These are phyloP conservation scores for Coenonympha glycerion DNA, from an alignment of 2,888 invertebrate species.

Conservation along the genomic window DNA sequence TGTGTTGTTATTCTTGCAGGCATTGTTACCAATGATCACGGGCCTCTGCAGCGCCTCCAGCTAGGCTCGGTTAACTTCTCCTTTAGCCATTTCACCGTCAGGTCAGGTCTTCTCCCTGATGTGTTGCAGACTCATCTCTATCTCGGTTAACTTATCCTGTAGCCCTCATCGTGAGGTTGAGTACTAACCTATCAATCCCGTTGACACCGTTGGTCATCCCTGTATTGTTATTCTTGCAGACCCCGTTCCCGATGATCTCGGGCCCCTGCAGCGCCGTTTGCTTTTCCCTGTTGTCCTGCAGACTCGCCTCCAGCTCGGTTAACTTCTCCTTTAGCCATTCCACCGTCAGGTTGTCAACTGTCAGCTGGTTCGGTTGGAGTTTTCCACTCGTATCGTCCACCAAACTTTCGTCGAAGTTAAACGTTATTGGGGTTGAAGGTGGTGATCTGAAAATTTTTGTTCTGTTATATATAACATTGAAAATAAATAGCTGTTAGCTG, in stretches of 20 bases:
- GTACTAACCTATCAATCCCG: slow-evolving; percentile 67
- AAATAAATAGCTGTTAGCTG: background rate
- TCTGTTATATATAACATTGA: background rate
- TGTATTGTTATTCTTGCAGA: slow-evolving; percentile 67
- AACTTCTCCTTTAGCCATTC: slow-evolving; percentile 90
- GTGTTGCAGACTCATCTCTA: slow-evolving; percentile 86
- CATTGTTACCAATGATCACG: too few species aligned
- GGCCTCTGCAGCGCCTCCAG: too few species aligned
- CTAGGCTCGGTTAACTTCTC: too few species aligned
- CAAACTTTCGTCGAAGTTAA: slow-evolving; percentile 90
- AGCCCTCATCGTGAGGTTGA: slow-evolving; percentile 94
- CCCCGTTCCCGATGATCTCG: slow-evolving; percentile 69
- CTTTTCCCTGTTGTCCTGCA: slow-evolving; percentile 86
- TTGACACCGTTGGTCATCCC: slow-evolving; percentile 73
- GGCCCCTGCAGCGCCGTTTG: slow-evolving; percentile 76
- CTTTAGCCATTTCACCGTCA: too few species aligned
- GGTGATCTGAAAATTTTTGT: slow-evolving; percentile 78
- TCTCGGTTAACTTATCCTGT: slow-evolving; percentile 84
- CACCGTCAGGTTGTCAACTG: slow-evolving; percentile 93
- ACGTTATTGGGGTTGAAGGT: slow-evolving; percentile 84
- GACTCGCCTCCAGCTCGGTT: slow-evolving; percentile 84
- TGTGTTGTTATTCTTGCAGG: too few species aligned
- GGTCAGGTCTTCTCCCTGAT: slow-evolving; percentile 85
- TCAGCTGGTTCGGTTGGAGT: slow-evolving; percentile 88
- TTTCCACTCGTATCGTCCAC: slow-evolving; percentile 93